phyloP scores from a whole-genome alignment of 2,113 vertebrate genomes.

The Lophochroa leadbeateri region DNA sequence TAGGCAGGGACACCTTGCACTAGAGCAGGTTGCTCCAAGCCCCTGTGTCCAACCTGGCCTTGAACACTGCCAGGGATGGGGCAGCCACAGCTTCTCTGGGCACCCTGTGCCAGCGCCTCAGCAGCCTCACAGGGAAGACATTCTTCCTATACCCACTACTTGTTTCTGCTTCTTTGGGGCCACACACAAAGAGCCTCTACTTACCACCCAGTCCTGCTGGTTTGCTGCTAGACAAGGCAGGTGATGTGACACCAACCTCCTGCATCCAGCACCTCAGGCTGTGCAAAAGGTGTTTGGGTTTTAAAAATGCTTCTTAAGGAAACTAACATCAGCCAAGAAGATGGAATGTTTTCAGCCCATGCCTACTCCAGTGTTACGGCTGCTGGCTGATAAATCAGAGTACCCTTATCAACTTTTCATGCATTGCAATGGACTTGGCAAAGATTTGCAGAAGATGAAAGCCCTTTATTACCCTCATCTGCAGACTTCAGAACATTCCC shows the following conservation, averaged over 20 bases:
- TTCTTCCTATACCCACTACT: not conserved
- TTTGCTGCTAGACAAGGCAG: not conserved
- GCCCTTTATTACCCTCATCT: conserved; percentile 40
- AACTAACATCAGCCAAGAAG: not conserved
- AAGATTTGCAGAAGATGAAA: conserved; percentile 23
- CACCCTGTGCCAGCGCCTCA: not conserved
- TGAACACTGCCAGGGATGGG: not conserved
- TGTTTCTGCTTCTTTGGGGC: not conserved
- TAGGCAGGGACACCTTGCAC: not conserved
- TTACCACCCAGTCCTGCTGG: not conserved
- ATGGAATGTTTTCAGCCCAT: not conserved
- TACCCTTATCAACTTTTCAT: not conserved
- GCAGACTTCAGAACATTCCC: not conserved
- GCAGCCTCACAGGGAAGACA: not conserved
- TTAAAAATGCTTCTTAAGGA: not conserved
- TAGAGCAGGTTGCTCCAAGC: not conserved
- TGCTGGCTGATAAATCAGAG: conserved; percentile 50
- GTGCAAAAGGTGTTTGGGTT: not conserved
- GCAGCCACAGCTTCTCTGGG: not conserved
- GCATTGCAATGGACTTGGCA: conserved; percentile 14
- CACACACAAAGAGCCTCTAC: not conserved
- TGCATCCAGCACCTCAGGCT: not conserved
- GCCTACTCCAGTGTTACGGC: not conserved
- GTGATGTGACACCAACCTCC: not conserved
- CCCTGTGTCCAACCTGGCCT: too few species aligned